Conservation (phyloP, 2,113 vertebrate species). For the Fulmarus glacialis region DNA sequence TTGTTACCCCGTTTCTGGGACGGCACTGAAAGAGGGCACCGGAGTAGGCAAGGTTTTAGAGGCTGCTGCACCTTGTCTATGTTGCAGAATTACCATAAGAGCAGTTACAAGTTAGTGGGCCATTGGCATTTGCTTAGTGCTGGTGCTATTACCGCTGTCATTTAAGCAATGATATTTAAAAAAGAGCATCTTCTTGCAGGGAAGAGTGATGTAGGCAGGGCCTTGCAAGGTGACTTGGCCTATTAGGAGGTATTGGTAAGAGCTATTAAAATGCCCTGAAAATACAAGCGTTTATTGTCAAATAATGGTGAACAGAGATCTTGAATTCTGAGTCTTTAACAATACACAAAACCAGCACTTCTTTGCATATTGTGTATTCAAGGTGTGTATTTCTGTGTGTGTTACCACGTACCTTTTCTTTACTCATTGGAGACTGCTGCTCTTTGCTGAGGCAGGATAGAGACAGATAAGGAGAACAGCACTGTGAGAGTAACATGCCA, state of each 20-base stretch:
- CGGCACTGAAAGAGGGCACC: background rate
- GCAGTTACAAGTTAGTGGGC: background rate
- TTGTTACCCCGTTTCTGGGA: background rate
- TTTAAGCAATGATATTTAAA: background rate
- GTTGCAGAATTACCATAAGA: background rate
- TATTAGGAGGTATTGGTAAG: background rate
- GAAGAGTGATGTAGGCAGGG: background rate
- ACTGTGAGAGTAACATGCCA: background rate
- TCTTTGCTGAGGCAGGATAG: background rate
- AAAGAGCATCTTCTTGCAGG: background rate
- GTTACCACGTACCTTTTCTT: background rate
- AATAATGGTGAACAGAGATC: background rate
- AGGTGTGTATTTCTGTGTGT: background rate
- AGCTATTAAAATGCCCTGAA: background rate
- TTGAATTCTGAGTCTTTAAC: background rate
- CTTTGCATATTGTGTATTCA: background rate
- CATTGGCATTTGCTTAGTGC: background rate
- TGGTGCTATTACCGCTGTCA: background rate
- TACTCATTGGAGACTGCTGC: background rate
- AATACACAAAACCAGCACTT: background rate
- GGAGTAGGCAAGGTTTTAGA: accelerated
- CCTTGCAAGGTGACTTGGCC: background rate
- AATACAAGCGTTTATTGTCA: background rate
- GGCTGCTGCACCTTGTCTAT: background rate
- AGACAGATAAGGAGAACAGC: background rate